phyloP scores from a whole-genome alignment of 2,888 invertebrate species.

The Ernsta delagoae region DNA sequence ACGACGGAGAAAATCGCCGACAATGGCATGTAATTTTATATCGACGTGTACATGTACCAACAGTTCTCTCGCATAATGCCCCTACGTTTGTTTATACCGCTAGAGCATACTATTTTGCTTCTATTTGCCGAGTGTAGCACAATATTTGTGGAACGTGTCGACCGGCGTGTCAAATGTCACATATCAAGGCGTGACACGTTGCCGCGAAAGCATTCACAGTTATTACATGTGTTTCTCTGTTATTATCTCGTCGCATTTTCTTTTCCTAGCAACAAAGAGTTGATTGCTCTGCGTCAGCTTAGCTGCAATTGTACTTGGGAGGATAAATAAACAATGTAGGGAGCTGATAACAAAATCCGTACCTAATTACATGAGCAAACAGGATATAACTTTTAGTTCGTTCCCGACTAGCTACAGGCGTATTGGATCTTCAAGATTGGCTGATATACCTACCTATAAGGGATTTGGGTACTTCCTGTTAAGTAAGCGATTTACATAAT shows the following conservation, averaged over 20 bases:
- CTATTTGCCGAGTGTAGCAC: slow-evolving; percentile 78
- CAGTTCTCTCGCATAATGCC: slow-evolving; percentile 63
- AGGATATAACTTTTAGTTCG: not conserved
- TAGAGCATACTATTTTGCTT: slow-evolving; percentile 62
- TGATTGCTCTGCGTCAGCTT: slow-evolving; percentile 64
- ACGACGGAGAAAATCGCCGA: slow-evolving; percentile 65
- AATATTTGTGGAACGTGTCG: slow-evolving; percentile 84
- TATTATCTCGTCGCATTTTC: slow-evolving; percentile 75
- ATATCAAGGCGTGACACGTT: slow-evolving; percentile 80
- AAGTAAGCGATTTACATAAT: slow-evolving; percentile 39
- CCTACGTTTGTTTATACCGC: slow-evolving; percentile 70
- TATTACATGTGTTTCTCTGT: slow-evolving; percentile 73
- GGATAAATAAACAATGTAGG: slow-evolving; percentile 41
- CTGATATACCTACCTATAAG: slow-evolving; percentile 2
- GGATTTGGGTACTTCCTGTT: not conserved
- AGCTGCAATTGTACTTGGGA: slow-evolving; percentile 57
- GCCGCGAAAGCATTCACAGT: slow-evolving; percentile 66
- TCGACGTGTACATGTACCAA: slow-evolving; percentile 54
- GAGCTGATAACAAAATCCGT: slow-evolving; percentile 67
- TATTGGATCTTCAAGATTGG: not conserved
- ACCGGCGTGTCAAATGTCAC: slow-evolving; percentile 73
- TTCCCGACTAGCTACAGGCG: not conserved
- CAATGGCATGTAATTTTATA: slow-evolving; percentile 75
- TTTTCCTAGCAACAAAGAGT: slow-evolving; percentile 76
- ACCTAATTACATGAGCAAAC: not conserved